Percentiles rank a stretch among this genome's conserved stretches.
Conservation (phyloP, 2,113 vertebrate species). For the Pelobates fuscus region DNA sequence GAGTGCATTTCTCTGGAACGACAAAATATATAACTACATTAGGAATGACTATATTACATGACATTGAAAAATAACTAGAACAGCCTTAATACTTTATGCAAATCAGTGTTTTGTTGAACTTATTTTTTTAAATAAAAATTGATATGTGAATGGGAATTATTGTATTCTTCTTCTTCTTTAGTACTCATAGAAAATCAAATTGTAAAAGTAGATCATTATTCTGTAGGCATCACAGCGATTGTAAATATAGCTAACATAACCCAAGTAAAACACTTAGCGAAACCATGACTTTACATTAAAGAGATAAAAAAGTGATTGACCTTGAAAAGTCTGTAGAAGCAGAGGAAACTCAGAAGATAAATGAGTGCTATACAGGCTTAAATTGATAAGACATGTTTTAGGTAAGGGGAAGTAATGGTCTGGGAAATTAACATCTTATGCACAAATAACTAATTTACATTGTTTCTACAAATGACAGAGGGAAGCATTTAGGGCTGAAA, state of each 20-base stretch:
- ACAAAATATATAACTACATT: too few species aligned
- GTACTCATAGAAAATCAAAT: neutral
- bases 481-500: neutral
- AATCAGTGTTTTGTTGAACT: too few species aligned
- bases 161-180: too few species aligned
- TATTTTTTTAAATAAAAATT: too few species aligned
- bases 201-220: neutral
- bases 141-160: too few species aligned
- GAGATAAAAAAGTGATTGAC: neutral
- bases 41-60: too few species aligned
- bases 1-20: too few species aligned
- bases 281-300: neutral
- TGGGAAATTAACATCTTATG: conserved; percentile 1
- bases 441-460: neutral
- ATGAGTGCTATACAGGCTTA: neutral
- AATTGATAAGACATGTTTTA: neutral
- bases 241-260: neutral
- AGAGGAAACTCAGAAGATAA: neutral
- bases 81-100: too few species aligned
- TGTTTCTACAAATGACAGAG: neutral
- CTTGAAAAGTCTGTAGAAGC: neutral
- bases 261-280: neutral
- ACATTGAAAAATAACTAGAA: too few species aligned
- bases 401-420: neutral
- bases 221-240: neutral